Evolutionary conservation across 2,113 vertebrate genomes (phyloP).

Genomic region (Pteruthius melanotis): DNA sequence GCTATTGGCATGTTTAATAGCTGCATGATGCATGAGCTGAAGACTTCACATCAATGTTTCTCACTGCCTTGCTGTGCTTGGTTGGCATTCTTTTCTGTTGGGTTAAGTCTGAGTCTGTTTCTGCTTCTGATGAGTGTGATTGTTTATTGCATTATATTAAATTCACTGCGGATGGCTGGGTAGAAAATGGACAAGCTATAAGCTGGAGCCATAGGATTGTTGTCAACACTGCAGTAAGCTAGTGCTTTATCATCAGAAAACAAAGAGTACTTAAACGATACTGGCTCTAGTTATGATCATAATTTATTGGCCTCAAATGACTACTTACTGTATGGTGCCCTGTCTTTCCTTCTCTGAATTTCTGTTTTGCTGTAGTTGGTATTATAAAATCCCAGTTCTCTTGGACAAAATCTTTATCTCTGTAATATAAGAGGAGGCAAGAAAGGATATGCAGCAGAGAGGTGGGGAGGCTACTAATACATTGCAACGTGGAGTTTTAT

Average conservation of each 20-base stretch:
- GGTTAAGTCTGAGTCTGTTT: neutral
- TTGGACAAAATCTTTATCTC: neutral
- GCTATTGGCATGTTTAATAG: neutral
- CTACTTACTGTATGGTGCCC: neutral
- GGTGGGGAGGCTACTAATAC: neutral
- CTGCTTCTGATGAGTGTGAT: constrained; percentile 1
- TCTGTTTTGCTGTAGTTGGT: constrained; percentile 29
- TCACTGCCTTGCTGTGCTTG: neutral
- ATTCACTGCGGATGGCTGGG: constrained; percentile 41
- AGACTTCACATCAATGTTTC: neutral
- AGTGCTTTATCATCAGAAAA: constrained; percentile 65
- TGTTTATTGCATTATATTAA: constrained; percentile 39
- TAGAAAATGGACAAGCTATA: constrained; percentile 49
- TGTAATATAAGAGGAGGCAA: neutral
- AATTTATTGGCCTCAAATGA: constrained; percentile 56
- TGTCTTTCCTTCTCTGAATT: constrained; percentile 10
- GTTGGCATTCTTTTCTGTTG: neutral
- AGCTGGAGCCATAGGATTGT: constrained; percentile 5
- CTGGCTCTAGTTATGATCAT: constrained; percentile 20
- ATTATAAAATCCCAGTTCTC: constrained; percentile 28
- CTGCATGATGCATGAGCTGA: neutral
- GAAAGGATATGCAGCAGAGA: neutral
- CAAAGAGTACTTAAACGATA: constrained; percentile 65
- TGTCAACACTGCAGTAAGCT: constrained; percentile 55
- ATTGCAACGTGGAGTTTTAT: neutral